phyloP scores from a whole-genome alignment of 1,140 invertebrate genomes.

The Thaumatotibia leucotreta region DNA sequence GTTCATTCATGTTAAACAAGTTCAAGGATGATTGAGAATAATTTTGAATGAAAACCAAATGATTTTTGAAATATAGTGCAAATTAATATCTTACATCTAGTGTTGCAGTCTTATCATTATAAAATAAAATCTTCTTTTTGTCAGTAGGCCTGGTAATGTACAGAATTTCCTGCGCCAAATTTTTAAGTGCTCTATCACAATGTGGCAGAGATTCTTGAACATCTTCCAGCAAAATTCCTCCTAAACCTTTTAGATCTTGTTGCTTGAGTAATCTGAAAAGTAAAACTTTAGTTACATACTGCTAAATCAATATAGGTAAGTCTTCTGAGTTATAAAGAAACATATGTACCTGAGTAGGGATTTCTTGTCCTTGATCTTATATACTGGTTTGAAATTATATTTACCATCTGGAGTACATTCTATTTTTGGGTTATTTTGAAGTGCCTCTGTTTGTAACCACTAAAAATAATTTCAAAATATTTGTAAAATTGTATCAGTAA shows the following conservation, averaged over 20 bases:
- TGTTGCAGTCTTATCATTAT: conserved; percentile 94
- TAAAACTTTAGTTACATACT: no score
- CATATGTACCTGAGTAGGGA: conserved; percentile 80
- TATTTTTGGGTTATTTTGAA: conserved; percentile 96
- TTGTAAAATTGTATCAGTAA: no score
- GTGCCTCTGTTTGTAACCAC: conserved; percentile 90
- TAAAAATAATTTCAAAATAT: conserved; percentile 53
- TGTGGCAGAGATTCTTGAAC: conserved; percentile 97
- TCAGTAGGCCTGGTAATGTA: conserved; percentile 92
- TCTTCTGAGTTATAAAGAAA: no score
- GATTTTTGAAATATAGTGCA: no score
- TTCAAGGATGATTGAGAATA: no score
- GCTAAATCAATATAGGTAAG: no score
- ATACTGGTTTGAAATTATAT: conserved; percentile 95
- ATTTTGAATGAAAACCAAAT: no score
- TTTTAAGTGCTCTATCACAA: conserved; percentile 94
- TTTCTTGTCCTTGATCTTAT: conserved; percentile 94
- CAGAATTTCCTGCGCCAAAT: conserved; percentile 85
- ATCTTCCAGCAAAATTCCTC: conserved; percentile 95
- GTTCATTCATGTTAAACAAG: no score
- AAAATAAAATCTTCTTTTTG: conserved; percentile 98
- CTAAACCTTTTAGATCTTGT: conserved; percentile 95
- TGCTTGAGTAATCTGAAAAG: conserved; percentile 86
- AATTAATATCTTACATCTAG: conserved; percentile 85
- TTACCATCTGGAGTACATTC: conserved; percentile 87